Percentiles rank a stretch among this genome's conserved stretches.
Conservation (phyloP, 2,113 vertebrate species). For the Morone chrysops region DNA sequence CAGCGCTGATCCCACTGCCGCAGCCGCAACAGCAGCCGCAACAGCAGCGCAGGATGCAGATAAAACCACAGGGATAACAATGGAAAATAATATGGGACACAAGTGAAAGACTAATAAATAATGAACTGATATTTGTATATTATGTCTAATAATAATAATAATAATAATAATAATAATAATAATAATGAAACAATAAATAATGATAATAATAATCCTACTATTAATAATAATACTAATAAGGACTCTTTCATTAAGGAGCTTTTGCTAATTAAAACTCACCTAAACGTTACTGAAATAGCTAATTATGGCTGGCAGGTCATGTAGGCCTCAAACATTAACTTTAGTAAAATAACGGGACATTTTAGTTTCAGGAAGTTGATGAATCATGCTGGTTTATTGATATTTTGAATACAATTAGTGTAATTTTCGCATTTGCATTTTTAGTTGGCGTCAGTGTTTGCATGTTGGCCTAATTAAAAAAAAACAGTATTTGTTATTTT, state of each 20-base stretch:
- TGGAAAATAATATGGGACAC: conserved; percentile 16
- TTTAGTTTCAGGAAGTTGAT: neutral
- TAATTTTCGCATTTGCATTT: neutral
- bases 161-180: neutral
- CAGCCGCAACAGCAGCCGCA: conserved; percentile 26
- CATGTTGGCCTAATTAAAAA: neutral
- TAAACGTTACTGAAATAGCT: neutral
- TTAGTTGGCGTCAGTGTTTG: neutral
- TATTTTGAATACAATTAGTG: neutral
- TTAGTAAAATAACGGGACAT: neutral
- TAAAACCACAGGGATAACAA: conserved; percentile 42
- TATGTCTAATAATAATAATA: neutral
- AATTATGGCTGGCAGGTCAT: neutral
- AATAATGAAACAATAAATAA: too few species aligned
- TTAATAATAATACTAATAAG: too few species aligned
- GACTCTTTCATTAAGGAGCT: too few species aligned
- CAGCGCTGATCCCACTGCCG: conserved; percentile 63
- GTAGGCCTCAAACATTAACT: neutral
- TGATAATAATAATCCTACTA: too few species aligned
- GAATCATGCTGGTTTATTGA: neutral
- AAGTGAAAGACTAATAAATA: neutral
- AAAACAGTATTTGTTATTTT: neutral
- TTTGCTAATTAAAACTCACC: too few species aligned
- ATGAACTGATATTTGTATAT: neutral
- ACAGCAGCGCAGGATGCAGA: conserved; percentile 41